Base-by-base conservation (phyloP, 2,888 invertebrate species). In the Drosophila mercatorum region DNA sequence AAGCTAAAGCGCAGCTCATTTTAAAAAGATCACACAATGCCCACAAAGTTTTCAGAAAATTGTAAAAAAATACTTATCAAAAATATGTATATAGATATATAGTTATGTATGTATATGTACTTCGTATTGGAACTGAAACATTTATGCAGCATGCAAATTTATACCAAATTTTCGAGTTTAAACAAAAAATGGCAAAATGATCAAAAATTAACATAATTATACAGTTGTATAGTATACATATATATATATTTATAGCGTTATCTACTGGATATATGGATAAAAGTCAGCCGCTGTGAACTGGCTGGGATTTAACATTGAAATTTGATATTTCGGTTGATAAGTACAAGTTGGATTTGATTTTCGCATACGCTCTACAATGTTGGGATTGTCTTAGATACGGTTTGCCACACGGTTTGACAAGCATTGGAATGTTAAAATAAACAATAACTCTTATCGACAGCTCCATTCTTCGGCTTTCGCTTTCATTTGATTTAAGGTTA, bases 1-100 rank as follows among this genome's bases (percentile, higher is more conserved):
- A 79, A 47, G 71, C 76, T 80, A 68, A 66, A 60, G 79, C 86
- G 75, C 88, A 83, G 78, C 76, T 82, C 81, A 60, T 81, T 83
- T 67, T 70, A 76, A 72, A 76, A 88, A 83, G 40, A 87, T 89
- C 89, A 84, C 89, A 84, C 74, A 83, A 72, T 81, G 87, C 83
- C 79, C 79, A 75, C 72, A 59, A 66, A 72, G 52, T 65, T 68
- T 72, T 74, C 59, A 62, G 69, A 81, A 86, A 69, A 55, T 62
- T 68, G 59, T 76, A 78, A 86, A 78, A 78, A 83, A 88, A 88
- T 86, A 86, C 87, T 78, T 86, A 88, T 85, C 74, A 81, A 88
- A 88, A 88, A 75, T 88, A 80, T 61, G 56, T 46, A 41, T 49
- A 34, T 38, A 46, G 51, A 44, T 51, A 38, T 65, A 52, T 46